phyloP scores from a whole-genome alignment of 30 jellyfish, hydroid and myxozoan genomes.

The Hydra vulgaris region DNA sequence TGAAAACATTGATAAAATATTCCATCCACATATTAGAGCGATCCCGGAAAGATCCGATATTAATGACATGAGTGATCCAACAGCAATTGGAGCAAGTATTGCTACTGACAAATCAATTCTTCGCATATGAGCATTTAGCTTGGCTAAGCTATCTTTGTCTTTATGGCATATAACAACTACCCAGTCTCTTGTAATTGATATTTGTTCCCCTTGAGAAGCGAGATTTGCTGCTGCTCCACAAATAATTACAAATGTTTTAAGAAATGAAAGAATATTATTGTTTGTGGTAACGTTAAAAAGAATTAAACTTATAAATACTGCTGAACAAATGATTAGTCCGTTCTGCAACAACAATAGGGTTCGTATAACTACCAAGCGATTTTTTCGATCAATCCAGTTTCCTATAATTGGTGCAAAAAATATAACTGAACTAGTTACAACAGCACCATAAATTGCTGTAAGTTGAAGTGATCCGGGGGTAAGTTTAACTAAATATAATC shows the following conservation, averaged over 20 bases:
- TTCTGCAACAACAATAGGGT: constrained; percentile 53
- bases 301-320: constrained; percentile 42
- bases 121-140: constrained; percentile 67
- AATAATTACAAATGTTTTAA: constrained; percentile 47
- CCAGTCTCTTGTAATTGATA: constrained; percentile 89
- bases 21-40: constrained; percentile 77
- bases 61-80: constrained; percentile 76
- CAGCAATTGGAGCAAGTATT: constrained; percentile 90
- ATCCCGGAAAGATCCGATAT: constrained; percentile 82
- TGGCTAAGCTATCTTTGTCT: constrained; percentile 60
- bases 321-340: constrained; percentile 51
- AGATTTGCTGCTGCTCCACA: constrained; percentile 77
- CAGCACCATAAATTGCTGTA: constrained; percentile 93
- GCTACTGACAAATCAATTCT: constrained; percentile 94
- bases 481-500: constrained; percentile 76
- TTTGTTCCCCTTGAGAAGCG: constrained; percentile 72
- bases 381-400: constrained; percentile 68
- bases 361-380: constrained; percentile 63
- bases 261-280: constrained; percentile 17
- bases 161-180: constrained; percentile 69
- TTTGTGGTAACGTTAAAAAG: constrained; percentile 44
- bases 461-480: constrained; percentile 90
- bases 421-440: constrained; percentile 42
- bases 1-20: constrained; percentile 54
- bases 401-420: constrained; percentile 87